Evolutionary conservation across 2,888 invertebrate genomes (phyloP), one percentile per base, ranked within the genome.

Genomic region (Athalia rosae): DNA sequence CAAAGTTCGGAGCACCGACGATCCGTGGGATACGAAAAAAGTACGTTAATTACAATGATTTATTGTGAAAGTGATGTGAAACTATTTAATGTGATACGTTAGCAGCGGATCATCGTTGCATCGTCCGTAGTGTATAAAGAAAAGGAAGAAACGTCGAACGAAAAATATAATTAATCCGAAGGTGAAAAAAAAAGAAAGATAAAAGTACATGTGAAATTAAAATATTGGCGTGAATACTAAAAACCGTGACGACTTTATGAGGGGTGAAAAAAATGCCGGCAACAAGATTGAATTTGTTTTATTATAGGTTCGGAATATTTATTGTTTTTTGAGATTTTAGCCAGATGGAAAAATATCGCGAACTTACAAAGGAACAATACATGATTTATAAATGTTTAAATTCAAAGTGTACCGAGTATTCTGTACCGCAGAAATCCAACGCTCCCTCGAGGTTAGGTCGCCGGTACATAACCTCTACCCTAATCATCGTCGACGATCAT

Each of bases 391-490:
- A n/a, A 53, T 53, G n/a, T 53, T 53, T 53, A 53, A 53, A 28
- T 28, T 28, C 28, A 28, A 28, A 28, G 28, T 28, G 28, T 28
- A 28, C 28, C 28, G 28, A 43, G 28, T 61, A 5, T 48, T 61
- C 9, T 48, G 61, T 74, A 47, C 28, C 58, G 43, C 73, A 73
- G 15, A 4, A 8, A 4, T 8, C 58, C 61, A 41, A 9, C 50
- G 61, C 13, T 28, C 47, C 15, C 47, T 86, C 69, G 84, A 89
- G 89, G 89, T 89, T 89, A 89, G 87, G 89, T 87, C 85, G 84
- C 88, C 88, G 89, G 89, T 82, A 85, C 79, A 88, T 88, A 88
- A 88, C 88, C 88, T 88, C 80, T 48, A 41, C 61, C 11, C 8
- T 13, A 8, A 13, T 28, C 15, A n/a, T 61, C 50, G 5, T 62